phyloP scores from a whole-genome alignment of 2,113 vertebrate species.

The Cebus imitator region DNA sequence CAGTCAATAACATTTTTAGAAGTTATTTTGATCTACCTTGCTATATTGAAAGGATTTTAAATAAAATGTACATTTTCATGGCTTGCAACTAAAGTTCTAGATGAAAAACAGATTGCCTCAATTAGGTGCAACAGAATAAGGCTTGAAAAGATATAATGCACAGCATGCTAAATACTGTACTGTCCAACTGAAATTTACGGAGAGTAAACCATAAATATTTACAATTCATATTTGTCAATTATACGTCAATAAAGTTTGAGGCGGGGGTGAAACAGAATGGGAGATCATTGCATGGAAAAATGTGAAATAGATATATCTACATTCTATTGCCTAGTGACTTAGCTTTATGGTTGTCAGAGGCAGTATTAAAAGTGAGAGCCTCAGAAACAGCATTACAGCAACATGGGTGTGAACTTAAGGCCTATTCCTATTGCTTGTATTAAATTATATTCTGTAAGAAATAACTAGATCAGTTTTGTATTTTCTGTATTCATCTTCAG shows the following conservation, averaged over 20 bases:
- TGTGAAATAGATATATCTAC: not conserved
- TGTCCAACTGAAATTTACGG: not conserved
- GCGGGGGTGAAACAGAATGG: not conserved
- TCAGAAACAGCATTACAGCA: not conserved
- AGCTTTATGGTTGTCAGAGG: not conserved
- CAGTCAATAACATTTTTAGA: too few species aligned
- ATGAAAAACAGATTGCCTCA: not conserved
- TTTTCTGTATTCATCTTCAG: not conserved
- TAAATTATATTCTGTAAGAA: not conserved
- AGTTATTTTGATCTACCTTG: not conserved
- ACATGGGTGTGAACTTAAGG: not conserved
- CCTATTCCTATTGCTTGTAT: not conserved
- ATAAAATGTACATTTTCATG: not conserved
- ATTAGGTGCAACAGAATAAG: not conserved
- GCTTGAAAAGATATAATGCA: not conserved
- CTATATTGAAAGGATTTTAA: not conserved
- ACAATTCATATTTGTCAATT: not conserved
- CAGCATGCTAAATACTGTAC: too few species aligned
- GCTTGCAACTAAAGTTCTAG: not conserved
- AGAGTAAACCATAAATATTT: not conserved
- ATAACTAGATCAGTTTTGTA: not conserved
- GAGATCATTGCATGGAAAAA: not conserved
- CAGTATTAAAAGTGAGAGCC: not conserved
- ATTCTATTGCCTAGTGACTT: not conserved
- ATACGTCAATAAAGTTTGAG: not conserved